phyloP scores from a whole-genome alignment of 1,140 invertebrate species.

The Apocrypta bakeri region DNA sequence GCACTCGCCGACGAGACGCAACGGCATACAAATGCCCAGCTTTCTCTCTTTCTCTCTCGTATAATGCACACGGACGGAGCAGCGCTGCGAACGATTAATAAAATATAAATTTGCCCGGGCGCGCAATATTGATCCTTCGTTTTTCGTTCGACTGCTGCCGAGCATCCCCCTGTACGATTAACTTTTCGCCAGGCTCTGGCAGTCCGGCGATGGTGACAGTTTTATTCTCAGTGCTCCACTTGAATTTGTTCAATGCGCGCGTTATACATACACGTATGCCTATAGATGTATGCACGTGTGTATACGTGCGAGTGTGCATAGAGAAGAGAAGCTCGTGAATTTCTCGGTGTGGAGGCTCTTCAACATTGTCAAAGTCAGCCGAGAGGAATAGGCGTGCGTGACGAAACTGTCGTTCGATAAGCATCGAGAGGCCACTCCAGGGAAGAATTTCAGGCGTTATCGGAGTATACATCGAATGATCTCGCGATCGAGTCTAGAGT shows the following conservation, averaged over 20 bases:
- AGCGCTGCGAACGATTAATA: constrained; percentile 4
- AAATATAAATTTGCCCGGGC: constrained; percentile 21
- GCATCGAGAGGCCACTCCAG: not conserved
- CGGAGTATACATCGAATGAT: constrained; percentile 21
- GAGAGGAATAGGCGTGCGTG: not conserved
- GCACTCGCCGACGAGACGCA: not conserved
- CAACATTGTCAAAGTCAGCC: not conserved
- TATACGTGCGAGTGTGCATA: too few relatives aligned
- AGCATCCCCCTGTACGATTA: not conserved
- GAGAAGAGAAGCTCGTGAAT: too few relatives aligned
- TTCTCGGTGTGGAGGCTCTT: too few relatives aligned
- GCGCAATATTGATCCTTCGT: constrained; percentile 19
- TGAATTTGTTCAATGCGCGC: too few relatives aligned
- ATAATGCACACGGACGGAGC: not conserved
- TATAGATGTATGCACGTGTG: too few relatives aligned
- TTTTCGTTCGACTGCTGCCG: not conserved
- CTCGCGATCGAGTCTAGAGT: constrained; percentile 1
- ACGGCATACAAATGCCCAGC: not conserved
- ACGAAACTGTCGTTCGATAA: not conserved
- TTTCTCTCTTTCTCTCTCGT: not conserved
- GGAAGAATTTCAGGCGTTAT: constrained; percentile 9
- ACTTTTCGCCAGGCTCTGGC: not conserved
- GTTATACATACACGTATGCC: not conserved
- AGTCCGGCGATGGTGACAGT: not conserved
- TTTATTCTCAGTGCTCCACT: not conserved